phyloP scores from a whole-genome alignment of 2,888 invertebrate genomes.

The Drosophila merina region DNA sequence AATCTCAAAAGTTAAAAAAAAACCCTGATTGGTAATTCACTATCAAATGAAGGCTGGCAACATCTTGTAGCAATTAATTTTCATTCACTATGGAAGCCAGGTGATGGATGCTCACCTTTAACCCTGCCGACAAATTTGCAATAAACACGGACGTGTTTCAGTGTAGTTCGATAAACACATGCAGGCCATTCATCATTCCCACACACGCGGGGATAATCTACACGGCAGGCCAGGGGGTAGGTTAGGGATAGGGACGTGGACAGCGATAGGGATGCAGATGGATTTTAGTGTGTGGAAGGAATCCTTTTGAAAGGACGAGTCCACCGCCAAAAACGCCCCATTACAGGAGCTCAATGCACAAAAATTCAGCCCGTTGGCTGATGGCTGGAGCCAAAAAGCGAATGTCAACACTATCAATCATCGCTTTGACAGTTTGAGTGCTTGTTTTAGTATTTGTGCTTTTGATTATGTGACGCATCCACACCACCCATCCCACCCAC shows the following conservation, averaged over 20 bases:
- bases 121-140: constrained; percentile 47
- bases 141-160: constrained; percentile 59
- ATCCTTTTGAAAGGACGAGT: constrained; percentile 34
- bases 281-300: constrained; percentile 2
- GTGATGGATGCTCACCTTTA: constrained; percentile 63
- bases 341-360: constrained; percentile 75
- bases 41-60: too few relatives aligned
- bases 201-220: constrained; percentile 27
- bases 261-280: background rate
- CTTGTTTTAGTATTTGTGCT: constrained; percentile 81
- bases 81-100: constrained; percentile 12
- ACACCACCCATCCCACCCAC: constrained; percentile 23
- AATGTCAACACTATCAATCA: constrained; percentile 79
- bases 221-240: background rate
- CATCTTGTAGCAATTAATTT: constrained; percentile 17
- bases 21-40: too few relatives aligned
- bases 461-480: constrained; percentile 73
- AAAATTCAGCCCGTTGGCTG: constrained; percentile 51
- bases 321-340: constrained; percentile 63
- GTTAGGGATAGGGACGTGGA: background rate
- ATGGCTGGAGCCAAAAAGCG: constrained; percentile 75
- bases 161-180: constrained; percentile 51
- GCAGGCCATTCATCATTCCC: constrained; percentile 74
- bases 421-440: constrained; percentile 80
- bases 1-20: background rate